Evolutionary conservation across 2,888 invertebrate species (phyloP), one percentile per base, ranked within the genome.

Genomic region (Ferrisia virgata): DNA sequence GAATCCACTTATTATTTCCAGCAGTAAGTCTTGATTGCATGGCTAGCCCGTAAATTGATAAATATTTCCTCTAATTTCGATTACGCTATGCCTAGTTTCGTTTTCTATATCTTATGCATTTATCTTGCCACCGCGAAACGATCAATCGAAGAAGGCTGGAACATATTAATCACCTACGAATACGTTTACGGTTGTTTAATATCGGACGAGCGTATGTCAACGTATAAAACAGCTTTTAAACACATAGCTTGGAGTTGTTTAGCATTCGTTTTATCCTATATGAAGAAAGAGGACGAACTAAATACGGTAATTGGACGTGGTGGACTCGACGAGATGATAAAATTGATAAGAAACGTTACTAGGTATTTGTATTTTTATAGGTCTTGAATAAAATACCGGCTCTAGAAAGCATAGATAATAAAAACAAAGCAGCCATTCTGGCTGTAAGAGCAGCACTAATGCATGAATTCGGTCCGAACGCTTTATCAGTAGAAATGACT

Each of bases 391-490:
- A 47, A 31, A 79, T 79, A 18, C 79, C 79, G 47, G n/a, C 43
- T 18, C 5, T 79, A 13, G n/a, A 47, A 1, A 47, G 8, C 18
- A 43, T 79, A 43, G 79, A 79, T 47, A n/a, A 79, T 15, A 79
- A 11, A 25, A 79, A 79, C 43, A 79, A 33, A 79, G 79, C 79
- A 9, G 79, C 79, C 2, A 47, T 79, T 13, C 15, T 79, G 1
- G 79, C 79, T 9, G 47, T 79, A n/a, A 15, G 79, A 47, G 79
- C 79, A 31, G 79, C 79, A 22, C 47, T 79, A 0, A 79, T 79
- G 79, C 79, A 79, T 31, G 79, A 79, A 79, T 79, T 79, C 31
- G 79, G 79, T 40, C 79, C 79, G 28, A 79, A 79, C 28, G 47
- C 79, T 25, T n/a, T 79, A 9, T 79, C 79, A 25, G 33, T 79